phyloP scores from a whole-genome alignment of 2,113 vertebrate species.

The Athene noctua region DNA sequence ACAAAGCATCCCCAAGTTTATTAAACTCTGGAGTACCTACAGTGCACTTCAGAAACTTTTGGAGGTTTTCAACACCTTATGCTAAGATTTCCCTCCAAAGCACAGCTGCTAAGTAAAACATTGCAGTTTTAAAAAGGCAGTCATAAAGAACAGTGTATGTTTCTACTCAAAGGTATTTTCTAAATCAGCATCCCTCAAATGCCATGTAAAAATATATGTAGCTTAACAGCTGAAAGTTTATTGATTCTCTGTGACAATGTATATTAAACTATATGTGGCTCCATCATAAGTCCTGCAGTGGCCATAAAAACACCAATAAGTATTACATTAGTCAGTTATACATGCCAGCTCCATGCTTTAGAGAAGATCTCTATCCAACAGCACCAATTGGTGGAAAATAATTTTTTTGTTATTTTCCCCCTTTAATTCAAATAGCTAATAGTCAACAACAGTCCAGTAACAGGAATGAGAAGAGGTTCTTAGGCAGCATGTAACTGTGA shows the following conservation, averaged over 20 bases:
- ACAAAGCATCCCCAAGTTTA: neutral
- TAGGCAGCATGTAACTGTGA: neutral
- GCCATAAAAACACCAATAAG: neutral
- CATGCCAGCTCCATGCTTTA: neutral
- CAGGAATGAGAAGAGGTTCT: neutral
- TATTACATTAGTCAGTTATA: neutral
- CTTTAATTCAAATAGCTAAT: neutral
- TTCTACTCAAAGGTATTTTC: neutral
- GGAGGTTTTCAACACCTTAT: neutral
- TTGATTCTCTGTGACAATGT: neutral
- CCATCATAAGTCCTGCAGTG: neutral
- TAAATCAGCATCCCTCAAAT: neutral
- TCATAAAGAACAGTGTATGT: neutral
- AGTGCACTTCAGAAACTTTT: neutral
- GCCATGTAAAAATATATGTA: neutral
- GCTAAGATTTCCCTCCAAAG: neutral
- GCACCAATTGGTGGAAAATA: neutral
- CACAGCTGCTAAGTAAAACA: neutral
- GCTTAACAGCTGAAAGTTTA: neutral
- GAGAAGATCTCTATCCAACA: neutral
- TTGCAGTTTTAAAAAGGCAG: neutral
- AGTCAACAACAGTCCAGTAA: neutral
- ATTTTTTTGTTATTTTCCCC: neutral
- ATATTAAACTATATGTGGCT: neutral
- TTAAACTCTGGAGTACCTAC: neutral